Evolutionary conservation across 1,140 invertebrate genomes (phyloP), one percentile per base, ranked within the genome.

Genomic region (Zaprionus capensis): DNA sequence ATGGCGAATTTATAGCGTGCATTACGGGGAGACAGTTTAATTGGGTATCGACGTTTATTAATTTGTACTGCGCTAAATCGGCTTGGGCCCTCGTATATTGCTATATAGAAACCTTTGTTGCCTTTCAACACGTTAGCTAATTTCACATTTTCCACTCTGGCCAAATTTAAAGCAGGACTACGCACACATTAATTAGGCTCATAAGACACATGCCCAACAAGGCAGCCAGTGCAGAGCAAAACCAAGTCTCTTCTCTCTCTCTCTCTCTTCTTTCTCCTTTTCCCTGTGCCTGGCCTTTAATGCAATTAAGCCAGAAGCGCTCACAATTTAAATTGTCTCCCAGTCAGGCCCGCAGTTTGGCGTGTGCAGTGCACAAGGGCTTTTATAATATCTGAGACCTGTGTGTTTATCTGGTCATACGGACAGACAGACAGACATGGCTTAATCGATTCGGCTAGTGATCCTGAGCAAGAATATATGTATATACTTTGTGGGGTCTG

Each of bases 181-280:
- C 72, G 73, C 79, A 85, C 85, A 90, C 85, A 90, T 82, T 90
- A 90, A 90, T 90, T 90, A 90, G 68, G 68, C 68, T 53, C 65
- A 90, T 90, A 90, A 90, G 85, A 90, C 76, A 90, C 79, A 85
- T 90, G 81, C 75, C 81, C 76, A 90, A 90, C 85, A 90, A 70
- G 74, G 24, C 28, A 49, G 71, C 36, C 28, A 53, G 38, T 31
- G 68, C 63, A 51, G 84, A 61, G 53, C 69, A 61, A 61, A 85
- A 78, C 69, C 31, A 78, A 53, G 31, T 49, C 20, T 49, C 46
- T 49, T 2, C 28, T 28, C 28, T 28, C 28, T 7, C 28, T 28
- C 6, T 31, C 28, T 12, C 17, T 46, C 44, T 46, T 46, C 6
- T 46, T 5, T 46, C 44, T 46, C 17, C 9, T 7, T 49, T 20